Evolutionary conservation across 2,113 vertebrate genomes (phyloP).

Genomic region (Himantopus leucocephalus): DNA sequence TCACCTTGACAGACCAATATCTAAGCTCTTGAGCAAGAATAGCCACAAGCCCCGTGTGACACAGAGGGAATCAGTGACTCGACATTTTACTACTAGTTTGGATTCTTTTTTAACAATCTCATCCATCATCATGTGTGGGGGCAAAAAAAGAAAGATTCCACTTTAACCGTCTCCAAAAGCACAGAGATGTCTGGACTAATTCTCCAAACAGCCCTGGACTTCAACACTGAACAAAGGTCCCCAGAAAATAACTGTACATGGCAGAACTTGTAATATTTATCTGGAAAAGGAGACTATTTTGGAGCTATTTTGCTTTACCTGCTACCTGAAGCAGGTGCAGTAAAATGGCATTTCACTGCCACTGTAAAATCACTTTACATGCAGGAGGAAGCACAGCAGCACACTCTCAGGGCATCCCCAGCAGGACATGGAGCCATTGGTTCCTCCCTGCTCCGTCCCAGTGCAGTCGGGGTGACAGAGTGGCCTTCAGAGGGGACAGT

Average conservation of each 20-base stretch:
- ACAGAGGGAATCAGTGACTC: neutral
- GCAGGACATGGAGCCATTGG: neutral
- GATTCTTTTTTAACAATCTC: neutral
- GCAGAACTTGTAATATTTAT: neutral
- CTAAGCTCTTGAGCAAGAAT: neutral
- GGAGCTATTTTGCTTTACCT: neutral
- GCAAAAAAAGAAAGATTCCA: neutral
- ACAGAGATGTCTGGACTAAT: neutral
- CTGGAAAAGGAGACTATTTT: neutral
- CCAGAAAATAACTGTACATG: neutral
- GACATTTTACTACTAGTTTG: neutral
- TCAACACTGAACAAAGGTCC: neutral
- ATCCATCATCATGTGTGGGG: neutral
- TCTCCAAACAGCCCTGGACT: neutral
- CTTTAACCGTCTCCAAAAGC: neutral
- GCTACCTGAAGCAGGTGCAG: neutral
- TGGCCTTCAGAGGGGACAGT: constrained; percentile 19
- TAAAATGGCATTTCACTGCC: neutral
- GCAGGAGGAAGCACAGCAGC: neutral
- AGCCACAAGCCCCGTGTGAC: neutral
- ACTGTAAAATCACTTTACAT: neutral
- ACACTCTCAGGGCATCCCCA: neutral
- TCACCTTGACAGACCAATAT: neutral
- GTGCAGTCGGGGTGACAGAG: neutral
- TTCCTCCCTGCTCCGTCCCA: neutral